Evolutionary conservation across 1,140 invertebrate species (phyloP).

Genomic region (Calosoma granatense): DNA sequence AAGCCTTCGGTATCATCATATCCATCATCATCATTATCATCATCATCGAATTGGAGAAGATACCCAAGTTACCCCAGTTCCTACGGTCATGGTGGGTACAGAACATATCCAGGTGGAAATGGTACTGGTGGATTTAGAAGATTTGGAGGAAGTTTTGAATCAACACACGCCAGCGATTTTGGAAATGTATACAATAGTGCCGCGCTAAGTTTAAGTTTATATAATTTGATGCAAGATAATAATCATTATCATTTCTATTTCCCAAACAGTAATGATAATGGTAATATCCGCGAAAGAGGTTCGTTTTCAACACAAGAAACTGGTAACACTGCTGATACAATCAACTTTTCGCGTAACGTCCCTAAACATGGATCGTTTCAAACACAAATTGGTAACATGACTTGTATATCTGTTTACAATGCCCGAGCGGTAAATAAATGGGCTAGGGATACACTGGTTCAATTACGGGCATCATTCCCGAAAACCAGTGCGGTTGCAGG

Average conservation of each 20-base stretch:
- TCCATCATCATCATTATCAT: no score
- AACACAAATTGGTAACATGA: background rate
- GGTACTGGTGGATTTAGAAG: no score
- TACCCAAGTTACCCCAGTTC: no score
- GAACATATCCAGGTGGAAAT: no score
- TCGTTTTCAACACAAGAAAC: no score
- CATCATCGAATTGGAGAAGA: no score
- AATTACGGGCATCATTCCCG: background rate
- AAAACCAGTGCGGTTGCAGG: background rate
- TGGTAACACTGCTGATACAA: background rate
- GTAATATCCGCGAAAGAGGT: background rate
- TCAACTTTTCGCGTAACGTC: background rate
- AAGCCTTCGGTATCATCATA: no score
- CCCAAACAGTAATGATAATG: background rate
- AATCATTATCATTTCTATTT: background rate
- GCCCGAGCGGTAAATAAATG: background rate
- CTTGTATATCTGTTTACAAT: background rate
- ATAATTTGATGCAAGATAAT: background rate
- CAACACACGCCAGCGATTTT: no score
- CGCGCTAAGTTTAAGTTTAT: background rate
- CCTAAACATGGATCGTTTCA: background rate
- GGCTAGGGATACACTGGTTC: background rate
- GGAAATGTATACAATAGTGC: background rate
- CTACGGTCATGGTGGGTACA: no score
- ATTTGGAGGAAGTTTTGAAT: background rate